phyloP scores from a whole-genome alignment of 2,888 invertebrate species.

The Dolomedes plantarius region DNA sequence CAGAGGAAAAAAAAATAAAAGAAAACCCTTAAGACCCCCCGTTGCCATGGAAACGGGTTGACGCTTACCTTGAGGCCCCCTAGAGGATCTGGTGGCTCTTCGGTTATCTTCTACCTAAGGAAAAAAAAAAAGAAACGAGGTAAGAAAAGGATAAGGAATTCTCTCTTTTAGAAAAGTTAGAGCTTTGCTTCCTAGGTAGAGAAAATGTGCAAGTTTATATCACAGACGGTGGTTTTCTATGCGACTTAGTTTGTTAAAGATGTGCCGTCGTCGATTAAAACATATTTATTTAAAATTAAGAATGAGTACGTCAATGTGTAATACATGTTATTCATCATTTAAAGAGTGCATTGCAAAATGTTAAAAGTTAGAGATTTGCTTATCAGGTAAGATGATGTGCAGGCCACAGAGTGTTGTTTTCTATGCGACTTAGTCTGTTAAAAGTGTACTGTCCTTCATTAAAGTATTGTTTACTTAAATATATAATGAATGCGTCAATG shows the following conservation, averaged over 20 bases:
- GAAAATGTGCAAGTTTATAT: conserved; percentile 8
- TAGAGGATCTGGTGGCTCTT: conserved; percentile 70
- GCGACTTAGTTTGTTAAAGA: background rate
- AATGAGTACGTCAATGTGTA: no score
- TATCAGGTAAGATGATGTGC: no score
- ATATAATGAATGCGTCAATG: no score
- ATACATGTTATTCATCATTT: no score
- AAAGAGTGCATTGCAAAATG: no score
- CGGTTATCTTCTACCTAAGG: conserved; percentile 68
- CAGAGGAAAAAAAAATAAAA: conserved; percentile 25
- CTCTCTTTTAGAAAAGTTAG: conserved; percentile 43
- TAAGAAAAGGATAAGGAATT: conserved; percentile 61
- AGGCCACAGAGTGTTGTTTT: no score
- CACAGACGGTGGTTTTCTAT: background rate
- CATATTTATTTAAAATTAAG: no score
- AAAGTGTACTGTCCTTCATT: no score
- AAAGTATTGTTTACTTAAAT: no score
- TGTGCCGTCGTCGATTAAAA: no score
- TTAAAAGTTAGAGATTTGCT: no score
- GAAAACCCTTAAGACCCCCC: conserved; percentile 51
- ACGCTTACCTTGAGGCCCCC: conserved; percentile 72
- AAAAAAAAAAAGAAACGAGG: conserved; percentile 33
- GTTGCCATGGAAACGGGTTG: conserved; percentile 66
- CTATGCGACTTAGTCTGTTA: no score
- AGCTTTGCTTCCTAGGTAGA: conserved; percentile 8